Percentiles rank a stretch among this genome's conserved stretches.
Evolutionary conservation across 2,797 vertebrate species (phyloP).

Genomic region (Carduelis carduelis): DNA sequence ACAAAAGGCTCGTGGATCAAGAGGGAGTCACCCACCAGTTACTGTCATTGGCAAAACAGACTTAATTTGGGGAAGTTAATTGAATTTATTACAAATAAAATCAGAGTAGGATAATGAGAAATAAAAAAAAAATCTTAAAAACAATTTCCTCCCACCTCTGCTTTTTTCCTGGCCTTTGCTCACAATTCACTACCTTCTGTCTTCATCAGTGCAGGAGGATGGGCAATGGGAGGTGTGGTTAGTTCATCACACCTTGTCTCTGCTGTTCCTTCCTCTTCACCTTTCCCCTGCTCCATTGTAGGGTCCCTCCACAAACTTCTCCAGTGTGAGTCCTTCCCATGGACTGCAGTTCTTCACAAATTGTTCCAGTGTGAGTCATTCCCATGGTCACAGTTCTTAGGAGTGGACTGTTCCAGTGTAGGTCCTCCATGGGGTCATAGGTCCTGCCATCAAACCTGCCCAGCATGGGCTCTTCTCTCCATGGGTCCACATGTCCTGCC

Average conservation of each 20-base stretch:
- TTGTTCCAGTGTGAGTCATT: not conserved
- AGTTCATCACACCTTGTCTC: not conserved
- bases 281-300: not conserved
- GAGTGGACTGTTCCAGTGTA: not conserved
- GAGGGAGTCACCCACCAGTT: not conserved
- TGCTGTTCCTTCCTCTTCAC: not conserved
- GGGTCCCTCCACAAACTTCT: not conserved
- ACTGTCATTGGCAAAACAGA: not conserved
- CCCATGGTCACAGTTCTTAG: not conserved
- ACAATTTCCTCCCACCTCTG: not conserved
- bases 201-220: not conserved
- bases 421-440: not conserved
- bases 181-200: not conserved
- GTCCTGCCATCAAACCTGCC: not conserved
- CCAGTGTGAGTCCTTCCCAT: not conserved
- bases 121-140: not conserved
- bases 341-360: not conserved
- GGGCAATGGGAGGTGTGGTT: not conserved
- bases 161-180: not conserved
- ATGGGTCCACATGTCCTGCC: not conserved
- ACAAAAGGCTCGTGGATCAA: accelerated
- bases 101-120: not conserved
- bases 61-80: not conserved
- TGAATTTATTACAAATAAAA: not conserved
- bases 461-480: not conserved